Evolutionary conservation across 2,888 invertebrate species (phyloP).

Genomic region (Brenthis daphne): DNA sequence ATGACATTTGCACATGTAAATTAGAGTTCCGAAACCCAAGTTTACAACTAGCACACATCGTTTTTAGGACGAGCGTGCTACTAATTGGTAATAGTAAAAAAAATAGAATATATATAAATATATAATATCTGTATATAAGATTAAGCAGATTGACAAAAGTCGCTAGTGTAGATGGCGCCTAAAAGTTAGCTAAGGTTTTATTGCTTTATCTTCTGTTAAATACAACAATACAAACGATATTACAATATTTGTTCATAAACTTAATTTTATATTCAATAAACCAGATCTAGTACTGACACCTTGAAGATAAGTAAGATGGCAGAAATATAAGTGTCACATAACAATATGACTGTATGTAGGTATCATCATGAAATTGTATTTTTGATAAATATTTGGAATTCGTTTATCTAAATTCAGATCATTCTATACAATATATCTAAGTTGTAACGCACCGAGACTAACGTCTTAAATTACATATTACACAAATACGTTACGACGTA

Average conservation of each 20-base stretch:
- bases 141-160: neutral
- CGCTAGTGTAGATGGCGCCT: constrained; percentile 4
- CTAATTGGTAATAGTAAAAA: too few relatives aligned
- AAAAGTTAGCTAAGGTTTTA: constrained; percentile 10
- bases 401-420: neutral
- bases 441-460: constrained; percentile 10
- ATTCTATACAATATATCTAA: neutral
- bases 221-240: constrained; percentile 10
- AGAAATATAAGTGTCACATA: too few relatives aligned
- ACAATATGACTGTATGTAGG: neutral
- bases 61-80: too few relatives aligned
- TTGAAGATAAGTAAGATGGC: too few relatives aligned
- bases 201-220: constrained; percentile 13
- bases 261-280: constrained; percentile 4
- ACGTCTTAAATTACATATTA: neutral
- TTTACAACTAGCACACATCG: too few relatives aligned
- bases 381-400: neutral
- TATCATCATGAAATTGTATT: neutral
- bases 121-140: too few relatives aligned
- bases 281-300: neutral
- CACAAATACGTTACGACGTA: neutral
- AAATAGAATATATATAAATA: too few relatives aligned
- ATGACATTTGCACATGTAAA: too few relatives aligned
- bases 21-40: too few relatives aligned
- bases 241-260: neutral